Evolutionary conservation across 2,888 invertebrate species (phyloP).

Genomic region (Pyrrhosoma nymphula): DNA sequence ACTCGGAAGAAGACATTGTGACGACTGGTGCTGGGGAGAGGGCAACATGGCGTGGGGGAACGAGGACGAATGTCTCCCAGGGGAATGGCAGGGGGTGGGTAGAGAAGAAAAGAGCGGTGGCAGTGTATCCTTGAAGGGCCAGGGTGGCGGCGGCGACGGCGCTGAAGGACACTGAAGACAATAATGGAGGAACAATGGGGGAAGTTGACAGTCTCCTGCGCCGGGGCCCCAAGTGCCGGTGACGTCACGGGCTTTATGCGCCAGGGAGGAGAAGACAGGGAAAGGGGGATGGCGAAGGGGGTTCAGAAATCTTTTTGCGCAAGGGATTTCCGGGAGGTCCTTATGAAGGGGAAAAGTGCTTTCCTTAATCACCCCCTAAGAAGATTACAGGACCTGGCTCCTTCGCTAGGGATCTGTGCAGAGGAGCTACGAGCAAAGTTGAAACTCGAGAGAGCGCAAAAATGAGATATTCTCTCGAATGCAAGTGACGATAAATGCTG

Average conservation of each 20-base stretch:
- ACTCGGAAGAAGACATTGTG: background rate
- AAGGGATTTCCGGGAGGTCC: slow-evolving; percentile 45
- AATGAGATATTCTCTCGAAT: background rate
- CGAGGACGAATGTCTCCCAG: background rate
- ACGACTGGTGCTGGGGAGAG: background rate
- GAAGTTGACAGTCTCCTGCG: background rate
- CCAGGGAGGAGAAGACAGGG: background rate
- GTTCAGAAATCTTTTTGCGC: background rate
- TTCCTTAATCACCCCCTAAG: slow-evolving; percentile 32
- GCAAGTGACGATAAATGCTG: background rate
- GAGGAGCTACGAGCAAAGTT: background rate
- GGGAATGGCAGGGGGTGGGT: background rate
- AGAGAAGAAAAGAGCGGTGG: background rate
- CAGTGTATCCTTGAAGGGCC: background rate
- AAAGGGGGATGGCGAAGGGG: background rate
- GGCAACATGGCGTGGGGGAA: background rate
- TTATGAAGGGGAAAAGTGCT: background rate
- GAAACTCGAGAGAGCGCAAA: background rate
- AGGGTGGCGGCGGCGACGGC: background rate
- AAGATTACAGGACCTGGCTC: slow-evolving; percentile 36
- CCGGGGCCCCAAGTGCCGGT: background rate
- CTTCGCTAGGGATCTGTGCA: background rate
- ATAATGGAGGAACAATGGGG: slow-evolving; percentile 61
- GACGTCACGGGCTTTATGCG: slow-evolving; percentile 43
- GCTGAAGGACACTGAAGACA: slow-evolving; percentile 57